Evolutionary conservation across 2,888 invertebrate genomes (phyloP).

Genomic region (Xestia c-nigrum): DNA sequence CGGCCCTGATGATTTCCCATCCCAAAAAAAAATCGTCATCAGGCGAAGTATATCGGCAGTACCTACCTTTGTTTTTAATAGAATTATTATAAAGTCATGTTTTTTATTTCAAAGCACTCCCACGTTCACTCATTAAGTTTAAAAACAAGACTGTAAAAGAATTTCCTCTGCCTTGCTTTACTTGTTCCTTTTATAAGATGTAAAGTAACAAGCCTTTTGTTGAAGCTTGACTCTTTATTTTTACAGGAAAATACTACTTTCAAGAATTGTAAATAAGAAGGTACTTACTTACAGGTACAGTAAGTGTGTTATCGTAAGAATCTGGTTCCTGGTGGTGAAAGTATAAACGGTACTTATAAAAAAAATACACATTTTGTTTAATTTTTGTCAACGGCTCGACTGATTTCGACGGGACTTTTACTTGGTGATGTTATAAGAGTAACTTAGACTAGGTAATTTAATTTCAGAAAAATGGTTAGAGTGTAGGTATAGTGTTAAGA

Average conservation of each 20-base stretch:
- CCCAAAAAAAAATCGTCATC: too few relatives aligned
- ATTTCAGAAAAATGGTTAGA: too few relatives aligned
- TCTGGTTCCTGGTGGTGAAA: background rate
- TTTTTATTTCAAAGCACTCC: slow-evolving; percentile 21
- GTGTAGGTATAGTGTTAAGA: background rate
- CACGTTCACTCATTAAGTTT: slow-evolving; percentile 4
- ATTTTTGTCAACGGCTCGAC: background rate
- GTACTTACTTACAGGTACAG: background rate
- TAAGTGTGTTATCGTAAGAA: background rate
- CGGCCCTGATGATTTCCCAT: too few relatives aligned
- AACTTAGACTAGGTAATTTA: too few relatives aligned
- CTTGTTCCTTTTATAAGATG: slow-evolving; percentile 1
- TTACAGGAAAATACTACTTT: slow-evolving; percentile 9
- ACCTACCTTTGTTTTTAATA: background rate
- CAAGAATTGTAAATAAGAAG: background rate
- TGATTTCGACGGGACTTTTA: background rate
- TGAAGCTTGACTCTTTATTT: background rate
- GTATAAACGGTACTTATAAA: too few relatives aligned
- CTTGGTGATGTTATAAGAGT: too few relatives aligned
- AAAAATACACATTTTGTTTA: background rate
- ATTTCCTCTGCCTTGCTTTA: background rate
- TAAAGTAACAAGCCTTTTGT: background rate
- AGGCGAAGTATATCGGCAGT: too few relatives aligned
- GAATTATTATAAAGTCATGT: background rate
- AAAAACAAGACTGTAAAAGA: background rate